Percentiles rank a stretch among this genome's conserved stretches.
Conservation (phyloP, 2,888 invertebrate genomes). For the Eutolmus rufibarbis region DNA sequence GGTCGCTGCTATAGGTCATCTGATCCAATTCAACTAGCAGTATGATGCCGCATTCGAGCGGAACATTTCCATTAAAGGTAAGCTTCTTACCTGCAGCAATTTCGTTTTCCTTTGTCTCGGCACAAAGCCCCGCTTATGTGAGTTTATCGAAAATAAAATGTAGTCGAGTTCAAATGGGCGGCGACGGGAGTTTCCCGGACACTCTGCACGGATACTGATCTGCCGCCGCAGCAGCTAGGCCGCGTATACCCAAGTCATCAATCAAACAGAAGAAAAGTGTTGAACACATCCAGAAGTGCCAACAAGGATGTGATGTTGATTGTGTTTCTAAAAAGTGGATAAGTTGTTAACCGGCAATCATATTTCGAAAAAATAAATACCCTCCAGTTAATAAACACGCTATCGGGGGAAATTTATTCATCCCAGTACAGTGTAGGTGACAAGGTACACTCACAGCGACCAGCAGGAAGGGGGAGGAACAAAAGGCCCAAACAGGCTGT, state of each 20-base stretch:
- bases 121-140: background rate
- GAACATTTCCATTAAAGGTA: slow-evolving; percentile 42
- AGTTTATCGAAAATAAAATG: background rate
- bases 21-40: slow-evolving; percentile 18
- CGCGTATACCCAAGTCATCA: background rate
- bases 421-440: background rate
- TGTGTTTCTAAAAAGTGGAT: background rate
- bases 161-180: background rate
- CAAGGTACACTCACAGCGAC: background rate
- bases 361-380: background rate
- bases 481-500: background rate
- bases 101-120: slow-evolving; percentile 16
- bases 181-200: no score
- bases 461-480: background rate
- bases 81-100: slow-evolving; percentile 41
- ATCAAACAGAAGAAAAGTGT: slow-evolving; percentile 8
- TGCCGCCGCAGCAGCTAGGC: background rate
- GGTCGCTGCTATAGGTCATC: slow-evolving; percentile 16
- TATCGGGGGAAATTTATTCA: slow-evolving; percentile 18
- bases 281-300: background rate
- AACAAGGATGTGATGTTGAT: background rate
- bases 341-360: slow-evolving; percentile 26
- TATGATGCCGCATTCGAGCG: slow-evolving; percentile 34
- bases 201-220: background rate
- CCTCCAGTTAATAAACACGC: slow-evolving; percentile 20